Conservation (phyloP, 2,797 vertebrate species). For the Paguma larvata region DNA sequence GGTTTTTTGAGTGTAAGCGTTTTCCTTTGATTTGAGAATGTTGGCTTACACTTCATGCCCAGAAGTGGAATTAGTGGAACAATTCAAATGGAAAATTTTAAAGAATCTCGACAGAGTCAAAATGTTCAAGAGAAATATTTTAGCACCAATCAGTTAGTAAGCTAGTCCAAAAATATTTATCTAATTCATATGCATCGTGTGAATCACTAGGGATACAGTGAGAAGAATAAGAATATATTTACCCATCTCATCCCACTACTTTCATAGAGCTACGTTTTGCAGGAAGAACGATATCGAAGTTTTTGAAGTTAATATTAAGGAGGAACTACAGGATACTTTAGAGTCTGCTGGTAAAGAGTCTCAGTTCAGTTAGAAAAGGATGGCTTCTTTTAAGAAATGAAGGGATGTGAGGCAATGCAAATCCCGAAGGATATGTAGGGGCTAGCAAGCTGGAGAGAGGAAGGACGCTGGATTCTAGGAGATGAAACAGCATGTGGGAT, state of each 20-base stretch:
- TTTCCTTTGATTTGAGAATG: not conserved
- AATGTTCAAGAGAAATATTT: not conserved
- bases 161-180: not conserved
- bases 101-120: not conserved
- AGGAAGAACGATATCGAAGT: not conserved
- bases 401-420: not conserved
- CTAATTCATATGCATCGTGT: not conserved
- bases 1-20: not conserved
- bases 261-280: not conserved
- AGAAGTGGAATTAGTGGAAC: not conserved
- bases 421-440: not conserved
- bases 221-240: not conserved
- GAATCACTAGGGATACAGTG: not conserved
- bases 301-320: not conserved
- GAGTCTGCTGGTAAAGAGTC: not conserved
- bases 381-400: not conserved
- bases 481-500: not conserved
- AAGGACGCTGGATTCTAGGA: not conserved
- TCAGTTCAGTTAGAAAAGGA: not conserved
- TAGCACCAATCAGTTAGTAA: not conserved
- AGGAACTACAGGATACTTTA: not conserved
- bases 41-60: not conserved
- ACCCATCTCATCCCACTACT: not conserved
- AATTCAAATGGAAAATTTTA: not conserved
- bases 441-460: not conserved